These are phyloP conservation scores for Epirrita christyi DNA, from an alignment of 2,888 invertebrate species.

Conservation along the genomic window DNA sequence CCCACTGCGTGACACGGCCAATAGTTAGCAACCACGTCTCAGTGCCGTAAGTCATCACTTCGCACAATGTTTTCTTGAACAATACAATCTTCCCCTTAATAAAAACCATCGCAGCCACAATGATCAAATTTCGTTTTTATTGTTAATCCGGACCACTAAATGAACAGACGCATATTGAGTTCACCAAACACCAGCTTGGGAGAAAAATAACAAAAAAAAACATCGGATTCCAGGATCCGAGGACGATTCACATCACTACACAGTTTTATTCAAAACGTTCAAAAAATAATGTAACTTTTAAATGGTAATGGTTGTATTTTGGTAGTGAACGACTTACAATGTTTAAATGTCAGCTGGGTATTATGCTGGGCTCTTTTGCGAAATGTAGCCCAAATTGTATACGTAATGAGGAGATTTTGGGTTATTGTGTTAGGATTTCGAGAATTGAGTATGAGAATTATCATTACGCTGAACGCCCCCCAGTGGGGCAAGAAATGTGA, in stretches of 20 bases:
- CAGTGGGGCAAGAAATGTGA: too few relatives aligned
- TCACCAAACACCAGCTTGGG: constrained; percentile 64
- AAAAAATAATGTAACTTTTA: constrained; percentile 32
- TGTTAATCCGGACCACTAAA: constrained; percentile 77
- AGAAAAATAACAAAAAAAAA: constrained; percentile 49
- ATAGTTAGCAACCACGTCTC: too few relatives aligned
- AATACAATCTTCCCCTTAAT: constrained; percentile 62
- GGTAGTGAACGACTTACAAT: constrained; percentile 3
- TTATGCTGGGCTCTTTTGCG: background rate
- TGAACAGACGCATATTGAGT: constrained; percentile 71
- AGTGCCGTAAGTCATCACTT: too few relatives aligned
- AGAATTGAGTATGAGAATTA: too few relatives aligned
- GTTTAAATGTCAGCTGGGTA: background rate
- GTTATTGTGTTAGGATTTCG: background rate
- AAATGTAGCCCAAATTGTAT: background rate
- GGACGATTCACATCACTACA: constrained; percentile 48
- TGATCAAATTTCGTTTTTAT: constrained; percentile 85
- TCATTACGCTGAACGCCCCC: too few relatives aligned
- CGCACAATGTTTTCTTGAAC: background rate
- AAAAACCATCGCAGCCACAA: constrained; percentile 65
- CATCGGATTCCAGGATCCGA: constrained; percentile 67
- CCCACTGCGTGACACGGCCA: too few relatives aligned
- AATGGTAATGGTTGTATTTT: constrained; percentile 21
- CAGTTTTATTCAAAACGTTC: constrained; percentile 48
- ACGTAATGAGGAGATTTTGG: background rate